Conservation (phyloP, 2,888 invertebrate genomes). For the Abscondita cerata region DNA sequence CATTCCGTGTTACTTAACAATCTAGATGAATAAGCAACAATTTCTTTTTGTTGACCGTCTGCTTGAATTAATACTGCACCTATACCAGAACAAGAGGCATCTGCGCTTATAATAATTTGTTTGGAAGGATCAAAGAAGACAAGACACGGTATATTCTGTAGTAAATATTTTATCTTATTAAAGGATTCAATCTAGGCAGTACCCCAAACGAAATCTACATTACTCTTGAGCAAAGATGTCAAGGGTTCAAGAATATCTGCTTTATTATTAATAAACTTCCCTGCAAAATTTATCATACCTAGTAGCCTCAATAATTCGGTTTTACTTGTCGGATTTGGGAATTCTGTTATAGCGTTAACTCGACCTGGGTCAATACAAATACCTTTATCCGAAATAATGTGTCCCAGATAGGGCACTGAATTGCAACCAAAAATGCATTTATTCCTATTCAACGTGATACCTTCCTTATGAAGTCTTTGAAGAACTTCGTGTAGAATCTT, state of each 20-base stretch:
- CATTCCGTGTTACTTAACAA: not conserved
- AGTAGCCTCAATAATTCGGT: not conserved
- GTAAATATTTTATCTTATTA: not conserved
- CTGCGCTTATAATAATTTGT: not conserved
- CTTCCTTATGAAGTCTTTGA: conserved; percentile 3
- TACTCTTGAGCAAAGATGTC: not conserved
- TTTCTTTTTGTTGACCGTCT: not conserved
- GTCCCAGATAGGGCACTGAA: not conserved
- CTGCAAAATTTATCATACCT: conserved; percentile 6
- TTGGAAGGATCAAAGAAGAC: not conserved
- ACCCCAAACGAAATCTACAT: not conserved
- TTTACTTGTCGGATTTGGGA: not conserved
- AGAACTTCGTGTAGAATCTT: not conserved
- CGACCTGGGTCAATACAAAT: not conserved
- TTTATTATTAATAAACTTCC: not conserved
- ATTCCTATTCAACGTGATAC: not conserved
- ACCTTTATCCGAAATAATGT: not conserved
- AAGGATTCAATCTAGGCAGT: not conserved
- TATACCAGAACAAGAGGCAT: not conserved
- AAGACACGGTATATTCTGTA: not conserved
- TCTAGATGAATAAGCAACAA: not conserved
- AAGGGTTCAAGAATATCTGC: conserved; percentile 31
- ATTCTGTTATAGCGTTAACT: not conserved
- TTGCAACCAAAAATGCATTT: not conserved
- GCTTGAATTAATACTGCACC: conserved; percentile 3